phyloP scores from a whole-genome alignment of 1,140 invertebrate genomes.

The Lepidurus couesii region DNA sequence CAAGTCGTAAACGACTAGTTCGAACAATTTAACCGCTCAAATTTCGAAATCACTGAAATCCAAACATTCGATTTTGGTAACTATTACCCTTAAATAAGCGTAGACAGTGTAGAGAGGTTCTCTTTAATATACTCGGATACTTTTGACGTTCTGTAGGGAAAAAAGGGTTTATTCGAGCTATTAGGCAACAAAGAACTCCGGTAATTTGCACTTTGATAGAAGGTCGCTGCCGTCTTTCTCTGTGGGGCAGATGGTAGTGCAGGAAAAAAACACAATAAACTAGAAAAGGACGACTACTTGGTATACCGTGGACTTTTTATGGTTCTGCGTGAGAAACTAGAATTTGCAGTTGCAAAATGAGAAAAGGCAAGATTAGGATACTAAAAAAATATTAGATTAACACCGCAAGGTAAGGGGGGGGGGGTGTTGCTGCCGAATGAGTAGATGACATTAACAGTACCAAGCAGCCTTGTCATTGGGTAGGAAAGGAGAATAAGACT shows the following conservation, averaged over 20 bases:
- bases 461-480: constrained; percentile 20
- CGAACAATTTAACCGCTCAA: too few species aligned
- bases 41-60: too few species aligned
- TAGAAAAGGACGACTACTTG: background rate
- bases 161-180: background rate
- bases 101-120: background rate
- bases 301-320: background rate
- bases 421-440: background rate
- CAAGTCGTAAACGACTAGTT: too few species aligned
- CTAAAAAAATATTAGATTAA: constrained; percentile 15
- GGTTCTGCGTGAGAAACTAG: background rate
- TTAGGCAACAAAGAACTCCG: background rate
- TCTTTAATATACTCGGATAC: background rate
- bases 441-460: background rate
- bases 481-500: constrained; percentile 10
- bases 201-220: background rate
- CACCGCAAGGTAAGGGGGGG: background rate
- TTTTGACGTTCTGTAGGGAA: background rate
- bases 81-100: too few species aligned
- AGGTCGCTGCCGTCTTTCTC: background rate
- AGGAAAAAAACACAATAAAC: background rate
- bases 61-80: too few species aligned
- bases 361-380: background rate
- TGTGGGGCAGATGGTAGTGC: background rate
- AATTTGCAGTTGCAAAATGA: background rate